Conservation (phyloP, 2,888 invertebrate genomes). For the Hipparchia semele region DNA sequence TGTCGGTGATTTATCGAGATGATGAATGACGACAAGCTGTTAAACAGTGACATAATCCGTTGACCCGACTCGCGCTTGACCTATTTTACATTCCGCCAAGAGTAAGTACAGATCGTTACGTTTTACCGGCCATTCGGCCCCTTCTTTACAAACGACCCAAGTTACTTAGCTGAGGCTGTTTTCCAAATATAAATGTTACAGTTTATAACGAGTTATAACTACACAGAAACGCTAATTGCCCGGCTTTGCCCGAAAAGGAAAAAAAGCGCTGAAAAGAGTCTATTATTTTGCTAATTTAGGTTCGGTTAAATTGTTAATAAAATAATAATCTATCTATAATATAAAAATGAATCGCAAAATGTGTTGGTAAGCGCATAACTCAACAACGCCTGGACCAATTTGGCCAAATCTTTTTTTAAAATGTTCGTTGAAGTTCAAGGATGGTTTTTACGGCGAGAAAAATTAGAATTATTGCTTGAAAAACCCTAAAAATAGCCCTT, state of each 20-base stretch:
- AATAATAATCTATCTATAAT: too few species aligned
- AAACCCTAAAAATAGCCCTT: too few species aligned
- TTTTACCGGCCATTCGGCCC: constrained; percentile 61
- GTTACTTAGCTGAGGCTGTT: constrained; percentile 41
- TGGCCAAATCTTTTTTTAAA: too few species aligned
- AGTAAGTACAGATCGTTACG: constrained; percentile 55
- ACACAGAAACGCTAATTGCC: constrained; percentile 24
- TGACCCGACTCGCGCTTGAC: constrained; percentile 15
- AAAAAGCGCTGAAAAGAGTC: neutral
- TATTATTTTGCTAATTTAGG: neutral
- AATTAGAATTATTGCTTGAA: too few species aligned
- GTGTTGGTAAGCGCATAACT: too few species aligned
- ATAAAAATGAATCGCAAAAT: too few species aligned
- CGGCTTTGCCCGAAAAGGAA: constrained; percentile 6
- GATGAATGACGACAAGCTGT: too few species aligned
- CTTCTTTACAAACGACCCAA: constrained; percentile 42
- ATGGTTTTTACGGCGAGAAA: too few species aligned
- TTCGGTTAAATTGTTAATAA: too few species aligned
- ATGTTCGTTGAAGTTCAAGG: too few species aligned
- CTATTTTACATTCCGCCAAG: constrained; percentile 10
- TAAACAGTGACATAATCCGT: constrained; percentile 12
- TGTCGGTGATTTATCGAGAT: too few species aligned
- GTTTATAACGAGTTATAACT: constrained; percentile 33
- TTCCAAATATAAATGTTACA: constrained; percentile 33
- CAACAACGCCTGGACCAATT: too few species aligned